Evolutionary conservation across 1,140 invertebrate genomes (phyloP).

Genomic region (Listronotus oregonensis): DNA sequence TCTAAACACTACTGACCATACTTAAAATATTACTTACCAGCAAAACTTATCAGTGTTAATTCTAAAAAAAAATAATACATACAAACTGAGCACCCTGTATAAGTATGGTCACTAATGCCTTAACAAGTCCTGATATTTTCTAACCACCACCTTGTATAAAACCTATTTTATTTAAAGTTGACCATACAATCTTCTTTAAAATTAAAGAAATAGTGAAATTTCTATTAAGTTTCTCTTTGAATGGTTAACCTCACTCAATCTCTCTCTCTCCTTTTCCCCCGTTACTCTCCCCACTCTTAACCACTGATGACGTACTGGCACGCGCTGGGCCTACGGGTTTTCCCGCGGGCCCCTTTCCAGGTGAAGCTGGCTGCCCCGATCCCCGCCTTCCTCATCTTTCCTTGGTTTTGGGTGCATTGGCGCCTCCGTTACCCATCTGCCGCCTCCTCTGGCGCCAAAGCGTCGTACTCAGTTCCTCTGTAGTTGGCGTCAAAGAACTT

Average conservation of each 20-base stretch:
- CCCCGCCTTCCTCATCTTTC: constrained; percentile 56
- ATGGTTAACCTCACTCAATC: too few relatives aligned
- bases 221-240: too few relatives aligned
- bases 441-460: constrained; percentile 85
- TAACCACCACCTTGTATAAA: constrained; percentile 1
- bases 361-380: constrained; percentile 47
- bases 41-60: too few relatives aligned
- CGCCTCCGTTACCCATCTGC: constrained; percentile 73
- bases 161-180: neutral
- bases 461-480: constrained; percentile 89
- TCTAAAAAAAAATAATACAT: too few relatives aligned
- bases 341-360: constrained; percentile 33
- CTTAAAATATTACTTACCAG: too few relatives aligned
- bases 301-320: constrained; percentile 53
- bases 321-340: constrained; percentile 58
- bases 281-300: neutral
- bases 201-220: too few relatives aligned
- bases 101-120: neutral
- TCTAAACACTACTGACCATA: too few relatives aligned
- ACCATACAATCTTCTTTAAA: neutral
- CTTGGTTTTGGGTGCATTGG: constrained; percentile 62
- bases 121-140: constrained; percentile 11
- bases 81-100: neutral
- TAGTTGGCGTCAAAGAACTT: constrained; percentile 99
- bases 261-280: too few relatives aligned